phyloP scores from a whole-genome alignment of 2,888 invertebrate genomes.

The Meghimatium bilineatum region DNA sequence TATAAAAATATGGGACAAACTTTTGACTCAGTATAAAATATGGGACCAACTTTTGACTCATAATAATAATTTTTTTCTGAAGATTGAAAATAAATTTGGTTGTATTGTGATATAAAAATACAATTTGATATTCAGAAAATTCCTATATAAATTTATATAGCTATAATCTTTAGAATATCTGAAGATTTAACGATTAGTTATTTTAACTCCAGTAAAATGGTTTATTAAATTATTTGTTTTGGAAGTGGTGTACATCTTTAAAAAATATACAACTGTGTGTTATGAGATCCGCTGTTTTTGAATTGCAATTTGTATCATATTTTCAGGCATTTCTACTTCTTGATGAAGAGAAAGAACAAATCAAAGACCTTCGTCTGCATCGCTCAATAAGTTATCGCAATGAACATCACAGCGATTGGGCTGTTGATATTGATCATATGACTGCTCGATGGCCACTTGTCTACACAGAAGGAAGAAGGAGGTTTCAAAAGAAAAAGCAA shows the following conservation, averaged over 20 bases:
- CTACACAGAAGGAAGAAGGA: slow-evolving; percentile 48
- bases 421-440: slow-evolving; percentile 55
- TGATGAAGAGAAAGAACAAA: slow-evolving; percentile 56
- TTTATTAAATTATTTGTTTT: too few species aligned
- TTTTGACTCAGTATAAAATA: too few species aligned
- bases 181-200: too few species aligned
- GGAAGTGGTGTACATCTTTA: neutral
- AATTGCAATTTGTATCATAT: neutral
- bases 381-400: slow-evolving; percentile 49
- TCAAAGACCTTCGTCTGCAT: slow-evolving; percentile 51
- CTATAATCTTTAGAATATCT: too few species aligned
- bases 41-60: too few species aligned
- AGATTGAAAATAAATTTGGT: too few species aligned
- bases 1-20: too few species aligned
- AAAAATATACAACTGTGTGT: neutral
- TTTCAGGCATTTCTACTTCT: slow-evolving; percentile 54
- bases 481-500: slow-evolving; percentile 49
- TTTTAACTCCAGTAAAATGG: too few species aligned
- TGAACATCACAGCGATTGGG: slow-evolving; percentile 50
- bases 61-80: too few species aligned
- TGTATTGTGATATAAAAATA: too few species aligned
- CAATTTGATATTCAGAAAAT: too few species aligned
- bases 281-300: neutral
- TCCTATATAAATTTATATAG: too few species aligned
- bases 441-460: slow-evolving; percentile 55